phyloP scores from a whole-genome alignment of 2,113 vertebrate genomes.

The Marmota monax region DNA sequence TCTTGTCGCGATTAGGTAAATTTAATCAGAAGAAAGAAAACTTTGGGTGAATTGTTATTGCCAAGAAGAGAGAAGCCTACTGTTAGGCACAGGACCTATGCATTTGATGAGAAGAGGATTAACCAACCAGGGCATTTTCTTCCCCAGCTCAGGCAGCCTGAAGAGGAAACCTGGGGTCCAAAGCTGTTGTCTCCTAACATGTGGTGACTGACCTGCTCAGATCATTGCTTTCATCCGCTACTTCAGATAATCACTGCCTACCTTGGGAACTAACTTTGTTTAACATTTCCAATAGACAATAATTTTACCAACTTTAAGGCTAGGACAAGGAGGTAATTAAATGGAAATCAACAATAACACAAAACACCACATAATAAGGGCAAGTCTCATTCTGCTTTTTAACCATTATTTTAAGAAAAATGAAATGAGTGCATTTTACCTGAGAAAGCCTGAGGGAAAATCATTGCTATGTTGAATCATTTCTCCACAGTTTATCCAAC shows the following conservation, averaged over 20 bases:
- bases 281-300: neutral
- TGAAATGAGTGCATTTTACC: neutral
- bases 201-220: neutral
- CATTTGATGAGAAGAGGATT: neutral
- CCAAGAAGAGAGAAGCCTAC: neutral
- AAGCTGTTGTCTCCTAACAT: neutral
- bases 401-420: conserved; percentile 29
- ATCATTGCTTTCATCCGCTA: neutral
- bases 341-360: neutral
- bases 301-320: neutral
- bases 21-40: conserved; percentile 55
- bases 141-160: neutral
- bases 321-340: neutral
- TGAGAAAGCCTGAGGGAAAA: neutral
- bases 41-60: neutral
- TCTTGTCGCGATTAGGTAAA: conserved; percentile 33
- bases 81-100: neutral
- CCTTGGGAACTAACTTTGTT: neutral
- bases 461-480: neutral
- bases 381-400: neutral
- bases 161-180: neutral
- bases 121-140: neutral
- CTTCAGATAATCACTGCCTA: neutral
- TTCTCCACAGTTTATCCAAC: conserved; percentile 10
- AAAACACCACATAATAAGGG: neutral